These are phyloP conservation scores for Apteryx owenii DNA, from an alignment of 2,113 vertebrate species.

Conservation along the genomic window DNA sequence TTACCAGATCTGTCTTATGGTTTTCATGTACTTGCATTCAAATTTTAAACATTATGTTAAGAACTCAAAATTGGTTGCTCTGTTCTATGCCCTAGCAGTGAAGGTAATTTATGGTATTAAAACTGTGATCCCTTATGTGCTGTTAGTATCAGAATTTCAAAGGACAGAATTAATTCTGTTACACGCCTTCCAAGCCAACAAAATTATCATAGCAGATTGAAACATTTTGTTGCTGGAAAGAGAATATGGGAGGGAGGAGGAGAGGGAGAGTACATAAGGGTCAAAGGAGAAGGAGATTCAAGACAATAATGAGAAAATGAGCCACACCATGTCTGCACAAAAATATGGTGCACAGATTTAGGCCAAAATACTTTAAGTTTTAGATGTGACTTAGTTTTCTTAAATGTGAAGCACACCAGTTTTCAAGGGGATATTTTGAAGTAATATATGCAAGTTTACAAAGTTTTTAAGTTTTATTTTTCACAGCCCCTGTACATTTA, in stretches of 20 bases:
- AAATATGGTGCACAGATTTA: not conserved
- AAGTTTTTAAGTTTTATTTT: not conserved
- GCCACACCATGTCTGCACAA: not conserved
- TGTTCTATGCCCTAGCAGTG: not conserved
- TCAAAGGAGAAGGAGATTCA: not conserved
- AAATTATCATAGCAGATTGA: not conserved
- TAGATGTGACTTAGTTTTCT: not conserved
- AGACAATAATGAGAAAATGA: not conserved
- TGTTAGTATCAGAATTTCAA: not conserved
- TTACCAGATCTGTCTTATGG: not conserved
- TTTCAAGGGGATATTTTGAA: not conserved
- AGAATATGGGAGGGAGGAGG: not conserved
- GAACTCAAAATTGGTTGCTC: not conserved
- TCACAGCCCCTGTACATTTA: not conserved
- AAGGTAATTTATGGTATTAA: not conserved
- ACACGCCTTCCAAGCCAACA: not conserved
- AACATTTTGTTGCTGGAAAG: not conserved
- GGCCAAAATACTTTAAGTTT: not conserved
- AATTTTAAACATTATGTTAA: not conserved
- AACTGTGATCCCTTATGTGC: not conserved
- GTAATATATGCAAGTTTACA: not conserved
- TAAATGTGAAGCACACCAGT: not conserved
- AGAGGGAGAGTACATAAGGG: not conserved
- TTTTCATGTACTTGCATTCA: not conserved
- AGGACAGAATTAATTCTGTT: not conserved